phyloP scores from a whole-genome alignment of 2,113 vertebrate species.

The Larimichthys polyactis region DNA sequence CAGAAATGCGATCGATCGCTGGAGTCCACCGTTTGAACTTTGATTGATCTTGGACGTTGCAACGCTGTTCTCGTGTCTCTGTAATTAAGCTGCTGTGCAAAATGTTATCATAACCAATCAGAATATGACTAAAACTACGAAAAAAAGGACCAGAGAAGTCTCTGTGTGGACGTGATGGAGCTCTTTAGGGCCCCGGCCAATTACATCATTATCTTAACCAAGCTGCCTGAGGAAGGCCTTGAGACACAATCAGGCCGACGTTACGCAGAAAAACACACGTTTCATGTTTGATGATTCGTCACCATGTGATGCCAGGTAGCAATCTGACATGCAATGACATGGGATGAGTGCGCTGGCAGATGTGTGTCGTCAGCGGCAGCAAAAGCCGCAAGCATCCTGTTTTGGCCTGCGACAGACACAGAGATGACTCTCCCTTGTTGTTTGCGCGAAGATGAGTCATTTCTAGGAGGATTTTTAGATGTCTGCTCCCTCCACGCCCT shows the following conservation, averaged over 20 bases:
- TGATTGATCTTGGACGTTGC: neutral
- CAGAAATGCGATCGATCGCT: too few relatives aligned
- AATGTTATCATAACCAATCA: conserved; percentile 36
- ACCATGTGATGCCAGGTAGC: conserved; percentile 39
- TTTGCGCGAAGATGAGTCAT: conserved; percentile 74
- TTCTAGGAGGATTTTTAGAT: conserved; percentile 64
- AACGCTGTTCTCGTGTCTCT: neutral
- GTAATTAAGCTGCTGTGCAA: neutral
- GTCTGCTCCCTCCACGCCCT: conserved; percentile 13
- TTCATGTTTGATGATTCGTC: conserved; percentile 40
- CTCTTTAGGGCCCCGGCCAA: conserved; percentile 48
- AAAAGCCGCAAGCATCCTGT: conserved; percentile 29
- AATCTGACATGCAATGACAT: conserved; percentile 2
- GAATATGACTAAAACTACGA: conserved; percentile 17
- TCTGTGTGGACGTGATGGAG: conserved; percentile 28
- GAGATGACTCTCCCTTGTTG: conserved; percentile 61
- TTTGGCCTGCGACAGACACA: conserved; percentile 36
- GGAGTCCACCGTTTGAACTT: neutral
- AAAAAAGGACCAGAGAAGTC: too few relatives aligned
- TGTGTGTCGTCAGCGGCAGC: conserved; percentile 21
- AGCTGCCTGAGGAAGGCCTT: conserved; percentile 35
- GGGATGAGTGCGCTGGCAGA: conserved; percentile 35
- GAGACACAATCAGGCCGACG: conserved; percentile 49
- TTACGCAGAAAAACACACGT: conserved; percentile 26
- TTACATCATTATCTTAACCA: conserved; percentile 65